Percentiles rank a stretch among this genome's conserved stretches.
phyloP scores from a whole-genome alignment of 2,113 vertebrate genomes.

The Furnarius figulus region DNA sequence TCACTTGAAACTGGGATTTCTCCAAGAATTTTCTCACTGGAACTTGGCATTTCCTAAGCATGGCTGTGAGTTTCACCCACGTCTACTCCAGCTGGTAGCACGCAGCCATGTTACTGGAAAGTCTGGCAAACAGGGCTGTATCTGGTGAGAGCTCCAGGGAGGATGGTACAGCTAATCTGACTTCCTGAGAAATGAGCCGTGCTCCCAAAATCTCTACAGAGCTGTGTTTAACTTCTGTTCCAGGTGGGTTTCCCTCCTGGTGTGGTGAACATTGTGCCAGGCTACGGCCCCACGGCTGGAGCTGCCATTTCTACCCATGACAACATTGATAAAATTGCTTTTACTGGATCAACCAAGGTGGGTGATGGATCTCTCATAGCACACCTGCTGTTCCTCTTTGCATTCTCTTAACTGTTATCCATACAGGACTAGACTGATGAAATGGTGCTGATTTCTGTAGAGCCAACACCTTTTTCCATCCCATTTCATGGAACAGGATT shows the following conservation, averaged over 20 bases:
- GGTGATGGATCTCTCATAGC: neutral
- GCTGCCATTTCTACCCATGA: conserved; percentile 89
- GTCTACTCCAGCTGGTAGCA: conserved; percentile 25
- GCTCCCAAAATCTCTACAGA: neutral
- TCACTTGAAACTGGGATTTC: conserved; percentile 20
- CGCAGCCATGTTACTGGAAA: neutral
- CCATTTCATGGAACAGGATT: neutral
- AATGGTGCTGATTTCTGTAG: neutral
- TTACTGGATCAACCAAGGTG: conserved; percentile 94
- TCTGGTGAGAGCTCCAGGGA: neutral
- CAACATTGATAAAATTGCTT: conserved; percentile 90
- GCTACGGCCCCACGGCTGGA: conserved; percentile 89
- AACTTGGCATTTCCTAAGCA: conserved; percentile 28
- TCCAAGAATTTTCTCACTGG: conserved; percentile 36
- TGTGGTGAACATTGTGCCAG: conserved; percentile 94
- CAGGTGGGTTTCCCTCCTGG: conserved; percentile 93
- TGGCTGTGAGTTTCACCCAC: conserved; percentile 13
- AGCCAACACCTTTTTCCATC: neutral
- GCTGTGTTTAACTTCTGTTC: neutral
- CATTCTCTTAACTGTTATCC: neutral
- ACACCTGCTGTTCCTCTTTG: neutral
- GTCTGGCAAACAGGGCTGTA: neutral
- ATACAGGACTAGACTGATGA: neutral
- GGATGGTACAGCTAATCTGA: neutral
- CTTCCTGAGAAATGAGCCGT: neutral